These are phyloP conservation scores for Tautogolabrus adspersus DNA, from an alignment of 2,113 vertebrate genomes.

Conservation along the genomic window DNA sequence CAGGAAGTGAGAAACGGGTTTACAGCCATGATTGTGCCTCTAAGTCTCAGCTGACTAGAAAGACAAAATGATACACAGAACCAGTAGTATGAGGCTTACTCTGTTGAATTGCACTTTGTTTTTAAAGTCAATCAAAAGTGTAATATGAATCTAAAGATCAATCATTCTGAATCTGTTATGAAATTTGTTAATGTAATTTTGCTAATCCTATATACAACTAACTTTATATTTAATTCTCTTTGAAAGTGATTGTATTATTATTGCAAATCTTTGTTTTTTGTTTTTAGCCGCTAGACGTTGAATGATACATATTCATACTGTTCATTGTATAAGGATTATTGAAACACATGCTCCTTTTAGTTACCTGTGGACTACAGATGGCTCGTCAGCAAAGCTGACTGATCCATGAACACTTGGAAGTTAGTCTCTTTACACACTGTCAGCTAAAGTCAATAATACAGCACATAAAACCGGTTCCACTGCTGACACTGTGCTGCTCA, in stretches of 20 bases:
- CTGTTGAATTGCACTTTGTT: conserved; percentile 70
- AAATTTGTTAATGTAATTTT: conserved; percentile 45
- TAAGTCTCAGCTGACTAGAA: conserved; percentile 22
- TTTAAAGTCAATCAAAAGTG: conserved; percentile 48
- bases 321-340: conserved; percentile 43
- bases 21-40: conserved; percentile 53
- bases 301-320: conserved; percentile 19
- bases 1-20: conserved; percentile 20
- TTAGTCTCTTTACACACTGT: not conserved
- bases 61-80: conserved; percentile 11
- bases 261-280: conserved; percentile 26
- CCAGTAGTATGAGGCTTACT: conserved; percentile 36
- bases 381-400: not conserved
- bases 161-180: conserved; percentile 31
- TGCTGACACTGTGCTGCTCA: not conserved
- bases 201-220: conserved; percentile 29
- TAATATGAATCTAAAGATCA: conserved; percentile 37
- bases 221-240: conserved; percentile 50
- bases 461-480: not conserved
- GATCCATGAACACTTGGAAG: not conserved
- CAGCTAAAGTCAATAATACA: not conserved
- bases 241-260: conserved; percentile 33
- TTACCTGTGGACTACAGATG: not conserved
- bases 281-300: conserved; percentile 30
- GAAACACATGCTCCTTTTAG: not conserved